A percentile compares a stretch with the other conserved stretches of the same genome.
These are phyloP conservation scores for Drosophila mimetica DNA, from an alignment of 2,888 invertebrate genomes.

Conservation along the genomic window DNA sequence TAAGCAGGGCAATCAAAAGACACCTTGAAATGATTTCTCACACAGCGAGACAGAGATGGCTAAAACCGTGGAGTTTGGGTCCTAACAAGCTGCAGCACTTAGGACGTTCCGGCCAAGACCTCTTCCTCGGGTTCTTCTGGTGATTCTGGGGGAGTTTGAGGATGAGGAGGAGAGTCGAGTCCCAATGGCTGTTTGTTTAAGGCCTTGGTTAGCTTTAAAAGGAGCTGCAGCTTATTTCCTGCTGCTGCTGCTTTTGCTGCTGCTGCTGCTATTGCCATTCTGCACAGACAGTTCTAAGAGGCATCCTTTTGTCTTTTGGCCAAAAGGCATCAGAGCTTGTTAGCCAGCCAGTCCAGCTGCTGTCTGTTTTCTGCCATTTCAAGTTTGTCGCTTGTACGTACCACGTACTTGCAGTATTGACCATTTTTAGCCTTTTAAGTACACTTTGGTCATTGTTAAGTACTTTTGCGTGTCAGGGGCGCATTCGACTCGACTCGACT, in stretches of 20 bases:
- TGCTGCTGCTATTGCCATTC: slow-evolving; percentile 12
- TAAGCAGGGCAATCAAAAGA: slow-evolving; percentile 33
- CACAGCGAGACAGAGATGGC: slow-evolving; percentile 60
- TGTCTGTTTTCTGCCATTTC: slow-evolving; percentile 62
- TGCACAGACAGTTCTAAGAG: slow-evolving; percentile 63
- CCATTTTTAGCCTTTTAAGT: slow-evolving; percentile 78
- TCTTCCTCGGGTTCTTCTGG: slow-evolving; percentile 4
- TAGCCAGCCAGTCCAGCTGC: slow-evolving; percentile 45
- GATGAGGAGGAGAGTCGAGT: background rate
- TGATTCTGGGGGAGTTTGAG: slow-evolving; percentile 11
- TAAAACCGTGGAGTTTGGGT: slow-evolving; percentile 33
- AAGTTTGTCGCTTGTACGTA: slow-evolving; percentile 60
- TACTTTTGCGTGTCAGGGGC: slow-evolving; percentile 78
- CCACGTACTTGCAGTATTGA: slow-evolving; percentile 53
- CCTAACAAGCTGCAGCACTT: slow-evolving; percentile 75
- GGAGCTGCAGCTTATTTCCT: slow-evolving; percentile 76
- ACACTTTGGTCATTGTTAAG: slow-evolving; percentile 81
- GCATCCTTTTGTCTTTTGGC: slow-evolving; percentile 73
- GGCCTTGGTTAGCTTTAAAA: slow-evolving; percentile 74
- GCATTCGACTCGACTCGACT: slow-evolving; percentile 44
- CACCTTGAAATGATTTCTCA: slow-evolving; percentile 74
- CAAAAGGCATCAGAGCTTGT: slow-evolving; percentile 56
- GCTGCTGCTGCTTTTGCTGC: slow-evolving; percentile 55
- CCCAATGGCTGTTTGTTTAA: slow-evolving; percentile 55
- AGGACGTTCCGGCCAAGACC: slow-evolving; percentile 24